These are phyloP conservation scores for Donacobius atricapilla DNA, from an alignment of 2,113 vertebrate species.

Conservation along the genomic window DNA sequence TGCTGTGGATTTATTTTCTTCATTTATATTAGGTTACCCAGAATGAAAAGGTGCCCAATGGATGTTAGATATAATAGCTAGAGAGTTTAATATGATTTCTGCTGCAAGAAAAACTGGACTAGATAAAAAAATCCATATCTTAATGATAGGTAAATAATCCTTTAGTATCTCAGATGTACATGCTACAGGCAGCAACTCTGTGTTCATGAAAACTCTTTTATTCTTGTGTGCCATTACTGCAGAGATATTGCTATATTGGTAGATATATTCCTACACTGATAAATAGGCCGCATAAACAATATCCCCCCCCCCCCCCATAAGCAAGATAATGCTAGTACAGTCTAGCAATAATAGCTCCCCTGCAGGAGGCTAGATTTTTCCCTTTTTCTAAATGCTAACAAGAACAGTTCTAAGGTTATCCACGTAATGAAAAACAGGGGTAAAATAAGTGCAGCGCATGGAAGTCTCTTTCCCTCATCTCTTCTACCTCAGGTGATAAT, in stretches of 20 bases:
- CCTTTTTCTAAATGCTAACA: slow-evolving; percentile 62
- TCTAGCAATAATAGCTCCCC: slow-evolving; percentile 51
- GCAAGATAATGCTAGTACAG: slow-evolving; percentile 61
- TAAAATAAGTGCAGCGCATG: slow-evolving; percentile 39
- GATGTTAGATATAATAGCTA: slow-evolving; percentile 49
- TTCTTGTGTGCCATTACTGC: slow-evolving; percentile 58
- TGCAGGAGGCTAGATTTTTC: slow-evolving; percentile 38
- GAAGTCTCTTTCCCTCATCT: not conserved
- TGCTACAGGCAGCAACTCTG: slow-evolving; percentile 59
- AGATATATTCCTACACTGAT: slow-evolving; percentile 58
- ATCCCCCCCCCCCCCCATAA: slow-evolving; percentile 55
- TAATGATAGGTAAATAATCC: slow-evolving; percentile 73
- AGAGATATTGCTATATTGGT: slow-evolving; percentile 56
- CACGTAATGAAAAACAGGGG: slow-evolving; percentile 51
- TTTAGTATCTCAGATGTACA: slow-evolving; percentile 60
- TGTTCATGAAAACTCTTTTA: slow-evolving; percentile 65
- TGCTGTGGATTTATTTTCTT: slow-evolving; percentile 61
- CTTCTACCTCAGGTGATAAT: slow-evolving; percentile 32
- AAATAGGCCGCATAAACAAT: slow-evolving; percentile 72
- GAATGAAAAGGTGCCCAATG: slow-evolving; percentile 51
- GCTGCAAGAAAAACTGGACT: slow-evolving; percentile 62
- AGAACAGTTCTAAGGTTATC: slow-evolving; percentile 65
- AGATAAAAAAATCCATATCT: slow-evolving; percentile 69
- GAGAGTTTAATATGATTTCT: slow-evolving; percentile 64
- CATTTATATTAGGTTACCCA: slow-evolving; percentile 53